Evolutionary conservation across 2,888 invertebrate genomes (phyloP).

Genomic region (Agrenia bidenticulata): DNA sequence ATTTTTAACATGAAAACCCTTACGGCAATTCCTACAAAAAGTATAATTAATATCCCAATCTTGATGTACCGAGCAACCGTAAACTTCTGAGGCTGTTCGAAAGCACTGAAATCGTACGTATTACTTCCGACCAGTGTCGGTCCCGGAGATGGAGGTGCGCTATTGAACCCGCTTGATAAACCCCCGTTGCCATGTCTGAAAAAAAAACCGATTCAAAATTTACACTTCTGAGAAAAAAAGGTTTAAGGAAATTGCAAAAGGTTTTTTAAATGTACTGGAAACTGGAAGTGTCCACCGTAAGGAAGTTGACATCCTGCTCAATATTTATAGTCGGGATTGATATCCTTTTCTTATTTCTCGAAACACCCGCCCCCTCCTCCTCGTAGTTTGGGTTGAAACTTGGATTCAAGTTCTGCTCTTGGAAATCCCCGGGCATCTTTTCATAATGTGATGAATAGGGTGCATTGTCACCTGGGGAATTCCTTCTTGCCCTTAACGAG

Average conservation of each 20-base stretch:
- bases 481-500: no score
- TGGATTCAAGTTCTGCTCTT: background rate
- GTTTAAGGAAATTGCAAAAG: background rate
- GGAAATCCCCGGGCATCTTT: no score
- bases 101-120: slow-evolving; percentile 41
- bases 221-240: background rate
- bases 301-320: slow-evolving; percentile 18
- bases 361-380: no score
- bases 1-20: no score
- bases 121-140: slow-evolving; percentile 25
- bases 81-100: slow-evolving; percentile 36
- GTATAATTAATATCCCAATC: slow-evolving; percentile 34
- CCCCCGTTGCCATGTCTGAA: slow-evolving; percentile 1
- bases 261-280: slow-evolving; percentile 12
- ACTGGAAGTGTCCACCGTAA: slow-evolving; percentile 35
- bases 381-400: background rate
- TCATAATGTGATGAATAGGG: no score
- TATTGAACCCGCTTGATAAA: slow-evolving; percentile 37
- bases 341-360: no score
- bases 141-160: slow-evolving; percentile 40
- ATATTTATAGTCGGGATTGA: slow-evolving; percentile 20
- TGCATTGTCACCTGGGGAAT: no score
- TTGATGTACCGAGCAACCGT: slow-evolving; percentile 45
- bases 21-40: slow-evolving; percentile 43
- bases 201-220: no score